These are phyloP conservation scores for Myrmecobius fasciatus DNA, from an alignment of 2,113 vertebrate species.

Conservation along the genomic window DNA sequence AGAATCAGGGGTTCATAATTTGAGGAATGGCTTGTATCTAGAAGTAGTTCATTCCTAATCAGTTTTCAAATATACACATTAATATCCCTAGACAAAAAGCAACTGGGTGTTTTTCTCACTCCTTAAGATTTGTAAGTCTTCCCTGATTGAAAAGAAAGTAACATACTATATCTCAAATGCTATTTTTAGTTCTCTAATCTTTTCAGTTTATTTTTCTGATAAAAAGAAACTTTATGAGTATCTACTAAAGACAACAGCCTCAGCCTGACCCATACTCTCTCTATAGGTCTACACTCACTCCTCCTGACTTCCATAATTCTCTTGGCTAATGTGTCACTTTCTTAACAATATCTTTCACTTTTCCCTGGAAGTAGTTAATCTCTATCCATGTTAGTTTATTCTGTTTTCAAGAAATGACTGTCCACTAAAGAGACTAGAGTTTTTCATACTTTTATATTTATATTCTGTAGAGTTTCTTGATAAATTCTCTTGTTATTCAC, in stretches of 20 bases:
- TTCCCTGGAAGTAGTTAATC: not conserved
- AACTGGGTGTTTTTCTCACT: not conserved
- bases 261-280: not conserved
- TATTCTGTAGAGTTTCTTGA: not conserved
- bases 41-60: not conserved
- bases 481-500: not conserved
- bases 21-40: not conserved
- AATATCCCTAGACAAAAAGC: not conserved
- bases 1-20: not conserved
- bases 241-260: not conserved
- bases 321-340: too few species aligned
- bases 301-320: not conserved
- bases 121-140: not conserved
- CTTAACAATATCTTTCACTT: not conserved
- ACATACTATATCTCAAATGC: not conserved
- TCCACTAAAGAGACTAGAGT: not conserved
- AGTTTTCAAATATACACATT: not conserved
- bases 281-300: not conserved
- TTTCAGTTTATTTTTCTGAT: not conserved
- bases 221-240: not conserved
- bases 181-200: not conserved
- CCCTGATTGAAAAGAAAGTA: not conserved
- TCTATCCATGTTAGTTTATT: too few species aligned
- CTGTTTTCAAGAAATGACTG: not conserved
- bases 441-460: not conserved